Conservation (phyloP, 2,888 invertebrate species). For the Patella ulyssiponensis region DNA sequence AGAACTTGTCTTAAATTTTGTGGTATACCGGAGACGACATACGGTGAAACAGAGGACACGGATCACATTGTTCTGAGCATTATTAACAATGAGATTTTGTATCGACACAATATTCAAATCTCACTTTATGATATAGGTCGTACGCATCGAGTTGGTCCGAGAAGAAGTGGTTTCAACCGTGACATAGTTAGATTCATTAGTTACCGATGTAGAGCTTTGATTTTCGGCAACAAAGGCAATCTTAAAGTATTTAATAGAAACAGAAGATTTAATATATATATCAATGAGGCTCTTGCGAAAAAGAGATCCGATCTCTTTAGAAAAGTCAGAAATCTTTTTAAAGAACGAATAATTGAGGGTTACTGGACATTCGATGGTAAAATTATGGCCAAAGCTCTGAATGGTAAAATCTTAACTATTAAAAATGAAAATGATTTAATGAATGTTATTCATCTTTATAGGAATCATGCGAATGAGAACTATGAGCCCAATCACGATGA, state of each 20-base stretch:
- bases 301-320: background rate
- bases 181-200: background rate
- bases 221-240: background rate
- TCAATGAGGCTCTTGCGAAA: background rate
- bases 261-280: background rate
- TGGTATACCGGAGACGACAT: background rate
- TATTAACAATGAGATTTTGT: background rate
- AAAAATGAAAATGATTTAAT: too few species aligned
- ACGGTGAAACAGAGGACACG: background rate
- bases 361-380: background rate
- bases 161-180: background rate
- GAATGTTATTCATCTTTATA: too few species aligned
- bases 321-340: background rate
- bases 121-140: conserved; percentile 1
- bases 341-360: conserved; percentile 4
- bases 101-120: background rate
- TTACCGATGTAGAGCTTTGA: too few species aligned
- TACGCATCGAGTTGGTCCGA: background rate
- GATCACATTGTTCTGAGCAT: background rate
- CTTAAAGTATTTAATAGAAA: background rate
- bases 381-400: background rate
- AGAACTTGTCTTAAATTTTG: background rate
- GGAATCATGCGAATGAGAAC: too few species aligned
- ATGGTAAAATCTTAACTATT: background rate
- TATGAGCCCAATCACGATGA: too few species aligned